Base-by-base conservation (phyloP, 2,113 vertebrate species). In the Thalassoma bifasciatum region DNA sequence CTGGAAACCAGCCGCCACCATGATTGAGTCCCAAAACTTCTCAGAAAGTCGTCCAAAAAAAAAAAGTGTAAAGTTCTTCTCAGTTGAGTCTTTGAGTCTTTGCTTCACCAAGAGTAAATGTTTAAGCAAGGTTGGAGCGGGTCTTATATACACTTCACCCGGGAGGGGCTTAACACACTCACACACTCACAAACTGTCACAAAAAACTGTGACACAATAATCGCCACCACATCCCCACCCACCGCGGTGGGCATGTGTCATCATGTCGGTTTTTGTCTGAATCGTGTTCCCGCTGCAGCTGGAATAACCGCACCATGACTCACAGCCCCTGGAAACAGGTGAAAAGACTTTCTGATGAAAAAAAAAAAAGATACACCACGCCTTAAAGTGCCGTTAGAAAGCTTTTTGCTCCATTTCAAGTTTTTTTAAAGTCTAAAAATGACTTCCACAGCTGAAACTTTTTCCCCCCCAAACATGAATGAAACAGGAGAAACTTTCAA, bases 1-100 rank as follows among this genome's bases (percentile, higher is more conserved):
- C 92, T 99, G 97, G 0, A 98, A 74, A 5, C 94, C 95, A 67
- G 96, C 95, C 3, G 95, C 94, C 9, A 91, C 95, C 97, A 99
- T 99, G 1, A 51, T 50, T 99, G 1, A 51, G 47, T 62, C 8
- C 30, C 13, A 26, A 4, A 37, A 49, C 10, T 68, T 76, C 51
- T 82, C 53, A 46, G 16, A 23, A 14, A 38, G 64, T 66, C 1
- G 62, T 65, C 54, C 51, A 67, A 7, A 56, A 73, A 67, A 7
- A 56, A 73, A 66, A 70, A 3, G 50, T 83, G 77, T 47, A 17
- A 67, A 53, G 56, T 23, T 47, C 67, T 44, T 59, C n/a, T 75
- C 57, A 21, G 23, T 40, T 5, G n/a, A 14, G 72, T 84, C 6
- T 73, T 88, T 57, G 66, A 70, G 16, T 16, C 50, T 51, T n/a